These are phyloP conservation scores for Melikaiella ostensackeni DNA, from an alignment of 2,888 invertebrate species.

Conservation along the genomic window DNA sequence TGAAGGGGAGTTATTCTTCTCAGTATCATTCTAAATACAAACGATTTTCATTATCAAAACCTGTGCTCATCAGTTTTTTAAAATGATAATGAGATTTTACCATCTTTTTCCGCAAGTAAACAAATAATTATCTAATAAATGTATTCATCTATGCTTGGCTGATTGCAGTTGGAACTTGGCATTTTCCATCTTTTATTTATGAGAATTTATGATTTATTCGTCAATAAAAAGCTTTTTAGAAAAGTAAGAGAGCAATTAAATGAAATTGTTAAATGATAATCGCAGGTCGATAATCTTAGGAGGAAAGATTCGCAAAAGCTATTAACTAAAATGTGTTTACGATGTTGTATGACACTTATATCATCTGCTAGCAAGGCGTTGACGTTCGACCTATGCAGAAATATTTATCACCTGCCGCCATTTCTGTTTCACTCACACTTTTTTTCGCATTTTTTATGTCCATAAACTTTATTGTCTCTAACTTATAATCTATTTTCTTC, in stretches of 20 bases:
- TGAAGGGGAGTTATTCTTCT: background rate
- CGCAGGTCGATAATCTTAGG: background rate
- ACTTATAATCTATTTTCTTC: too few relatives aligned
- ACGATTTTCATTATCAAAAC: background rate
- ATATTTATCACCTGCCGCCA: background rate
- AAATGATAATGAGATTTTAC: background rate
- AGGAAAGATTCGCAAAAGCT: conserved; percentile 7
- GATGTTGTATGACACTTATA: background rate
- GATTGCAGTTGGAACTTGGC: background rate
- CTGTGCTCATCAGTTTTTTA: background rate
- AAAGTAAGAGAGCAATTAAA: background rate
- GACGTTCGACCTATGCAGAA: conserved; percentile 1
- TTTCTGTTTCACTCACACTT: background rate
- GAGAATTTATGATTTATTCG: background rate
- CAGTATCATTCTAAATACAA: background rate
- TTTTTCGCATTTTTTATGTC: background rate
- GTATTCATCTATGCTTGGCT: background rate
- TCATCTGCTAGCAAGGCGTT: background rate
- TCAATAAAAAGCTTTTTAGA: background rate
- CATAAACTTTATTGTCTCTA: too few relatives aligned
- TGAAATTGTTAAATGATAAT: background rate
- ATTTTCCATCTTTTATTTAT: background rate
- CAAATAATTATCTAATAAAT: too few relatives aligned
- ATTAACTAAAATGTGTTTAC: conserved; percentile 6
- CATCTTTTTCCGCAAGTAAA: background rate